phyloP scores from a whole-genome alignment of 1,140 invertebrate genomes.

The Pararge aegeria region DNA sequence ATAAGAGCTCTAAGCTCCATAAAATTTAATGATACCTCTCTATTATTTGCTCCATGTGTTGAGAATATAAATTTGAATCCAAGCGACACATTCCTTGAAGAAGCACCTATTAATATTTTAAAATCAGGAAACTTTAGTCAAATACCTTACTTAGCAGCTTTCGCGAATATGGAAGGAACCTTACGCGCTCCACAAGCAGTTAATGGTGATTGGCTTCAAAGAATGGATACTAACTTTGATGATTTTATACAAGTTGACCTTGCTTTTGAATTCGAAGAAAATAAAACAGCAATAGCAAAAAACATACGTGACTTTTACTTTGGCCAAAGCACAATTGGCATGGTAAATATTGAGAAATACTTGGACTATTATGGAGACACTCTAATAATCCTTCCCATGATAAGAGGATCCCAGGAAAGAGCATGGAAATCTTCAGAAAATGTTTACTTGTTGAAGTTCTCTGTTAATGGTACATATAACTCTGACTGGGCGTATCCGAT shows the following conservation, averaged over 20 bases:
- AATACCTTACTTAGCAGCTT: constrained; percentile 56
- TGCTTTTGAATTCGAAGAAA: constrained; percentile 32
- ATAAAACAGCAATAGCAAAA: constrained; percentile 34
- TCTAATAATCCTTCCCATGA: constrained; percentile 46
- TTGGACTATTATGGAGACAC: constrained; percentile 63
- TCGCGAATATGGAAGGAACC: constrained; percentile 59
- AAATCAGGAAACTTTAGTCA: constrained; percentile 53
- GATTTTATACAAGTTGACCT: constrained; percentile 59
- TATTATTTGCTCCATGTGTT: constrained; percentile 62
- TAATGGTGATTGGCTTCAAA: constrained; percentile 43
- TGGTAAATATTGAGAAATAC: constrained; percentile 59
- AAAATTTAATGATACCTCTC: constrained; percentile 52
- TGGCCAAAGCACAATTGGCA: constrained; percentile 37
- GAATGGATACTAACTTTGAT: constrained; percentile 56
- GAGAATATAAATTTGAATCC: constrained; percentile 44
- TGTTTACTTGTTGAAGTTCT: constrained; percentile 55
- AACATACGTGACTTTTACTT: constrained; percentile 56
- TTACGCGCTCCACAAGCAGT: constrained; percentile 48
- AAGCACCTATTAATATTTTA: constrained; percentile 54
- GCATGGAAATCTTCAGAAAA: constrained; percentile 38
- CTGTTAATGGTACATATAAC: constrained; percentile 43
- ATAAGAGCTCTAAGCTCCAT: constrained; percentile 34
- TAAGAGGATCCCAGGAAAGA: constrained; percentile 49
- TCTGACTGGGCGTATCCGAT: constrained; percentile 54
- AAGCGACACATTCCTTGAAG: constrained; percentile 46